Evolutionary conservation across 2,797 vertebrate species (phyloP), one percentile per base, ranked within the genome.

Genomic region (Rhynchonycteris naso): DNA sequence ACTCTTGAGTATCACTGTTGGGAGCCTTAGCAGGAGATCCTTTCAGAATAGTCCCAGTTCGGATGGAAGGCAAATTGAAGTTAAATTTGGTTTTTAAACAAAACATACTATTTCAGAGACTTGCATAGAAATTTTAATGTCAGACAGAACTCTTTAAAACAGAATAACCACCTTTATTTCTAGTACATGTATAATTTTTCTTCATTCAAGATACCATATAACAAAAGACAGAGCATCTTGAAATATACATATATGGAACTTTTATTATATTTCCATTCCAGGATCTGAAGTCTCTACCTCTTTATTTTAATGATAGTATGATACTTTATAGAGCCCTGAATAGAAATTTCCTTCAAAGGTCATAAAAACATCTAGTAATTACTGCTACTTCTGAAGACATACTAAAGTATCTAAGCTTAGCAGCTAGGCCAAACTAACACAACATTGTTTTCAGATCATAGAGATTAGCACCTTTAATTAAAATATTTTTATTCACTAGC

Each of bases 61-160:
- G 50, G 52, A 74, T 43, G 63, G 61, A 93, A 75, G 30, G 28
- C 30, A 91, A 87, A 80, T 52, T 66, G 82, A 84, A 85, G 22
- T 28, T 72, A 24, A 1, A 66, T 80, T 80, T 80, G 12, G 26
- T 86, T 95, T 91, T 75, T 43, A 84, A 85, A 86, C 24, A 91
- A 65, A 92, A 75, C 47, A 74, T 33, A 59, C 22, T 83, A 63
- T 52, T 68, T 91, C 66, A 81, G 63, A 84, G 35, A 81, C 56
- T 2, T 80, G 65, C 38, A 78, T 13, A 65, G 61, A 92, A 58
- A 86, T 71, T 65, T 90, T 86, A 75, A 88, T 81, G 38, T 85
- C 75, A 84, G 50, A 93, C 75, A 84, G 50, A 93, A 30, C 19
- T 95, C 83, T 88, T 43, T 81, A 92, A 58, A 90, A 90, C 50